Conservation (phyloP, 2,888 invertebrate genomes). For the Agrotis ipsilon region DNA sequence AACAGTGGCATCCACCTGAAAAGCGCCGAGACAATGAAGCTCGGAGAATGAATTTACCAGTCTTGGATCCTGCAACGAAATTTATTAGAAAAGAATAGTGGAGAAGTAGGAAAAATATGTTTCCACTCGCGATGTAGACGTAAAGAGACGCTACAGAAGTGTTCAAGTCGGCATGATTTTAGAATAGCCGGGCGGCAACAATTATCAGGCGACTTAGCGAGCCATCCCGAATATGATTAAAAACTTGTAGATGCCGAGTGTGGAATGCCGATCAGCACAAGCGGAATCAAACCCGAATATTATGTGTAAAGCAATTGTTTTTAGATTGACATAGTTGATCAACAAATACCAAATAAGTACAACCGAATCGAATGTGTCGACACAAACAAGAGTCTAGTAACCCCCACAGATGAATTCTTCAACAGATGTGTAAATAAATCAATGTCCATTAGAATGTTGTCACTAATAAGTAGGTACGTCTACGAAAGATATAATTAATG, state of each 20-base stretch:
- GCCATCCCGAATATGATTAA: too few species aligned
- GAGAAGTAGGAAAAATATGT: too few species aligned
- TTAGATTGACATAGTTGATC: not conserved
- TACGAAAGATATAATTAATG: conserved; percentile 8
- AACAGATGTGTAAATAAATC: conserved; percentile 18
- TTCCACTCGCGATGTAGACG: too few species aligned
- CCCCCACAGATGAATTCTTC: not conserved
- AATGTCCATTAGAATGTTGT: conserved; percentile 13
- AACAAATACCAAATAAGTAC: not conserved
- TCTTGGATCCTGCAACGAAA: too few species aligned
- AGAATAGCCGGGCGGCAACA: too few species aligned
- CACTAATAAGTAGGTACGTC: too few species aligned
- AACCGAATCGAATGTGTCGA: not conserved
- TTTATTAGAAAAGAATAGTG: too few species aligned
- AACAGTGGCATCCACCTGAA: too few species aligned
- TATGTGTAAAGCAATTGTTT: not conserved
- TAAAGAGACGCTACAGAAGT: not conserved
- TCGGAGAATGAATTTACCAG: too few species aligned
- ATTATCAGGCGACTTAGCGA: too few species aligned
- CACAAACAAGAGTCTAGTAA: not conserved
- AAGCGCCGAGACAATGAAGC: too few species aligned
- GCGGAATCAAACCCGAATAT: not conserved
- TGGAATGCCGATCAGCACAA: not conserved
- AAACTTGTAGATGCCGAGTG: too few species aligned
- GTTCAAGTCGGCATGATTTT: not conserved